A percentile compares a stretch with the other conserved stretches of the same genome.
Conservation (phyloP, 1,140 invertebrate genomes). For the Lepeophtheirus salmonis region DNA sequence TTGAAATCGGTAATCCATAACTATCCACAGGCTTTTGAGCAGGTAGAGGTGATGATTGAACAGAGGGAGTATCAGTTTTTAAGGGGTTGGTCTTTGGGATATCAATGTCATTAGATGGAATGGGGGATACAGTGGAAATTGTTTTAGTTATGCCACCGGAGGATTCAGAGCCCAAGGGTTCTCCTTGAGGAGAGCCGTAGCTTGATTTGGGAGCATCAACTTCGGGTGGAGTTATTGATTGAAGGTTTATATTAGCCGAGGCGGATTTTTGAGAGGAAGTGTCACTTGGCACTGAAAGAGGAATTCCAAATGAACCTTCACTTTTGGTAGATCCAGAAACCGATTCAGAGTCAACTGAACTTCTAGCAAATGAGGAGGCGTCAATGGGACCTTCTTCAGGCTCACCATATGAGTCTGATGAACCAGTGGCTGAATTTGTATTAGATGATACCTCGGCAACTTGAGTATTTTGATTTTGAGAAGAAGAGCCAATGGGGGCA, state of each 20-base stretch:
- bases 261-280: neutral
- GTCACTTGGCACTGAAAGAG: too few species aligned
- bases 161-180: neutral
- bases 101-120: neutral
- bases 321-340: too few species aligned
- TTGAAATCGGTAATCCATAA: neutral
- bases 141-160: neutral
- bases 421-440: neutral
- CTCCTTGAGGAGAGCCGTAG: neutral
- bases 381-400: neutral
- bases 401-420: neutral
- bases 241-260: too few species aligned
- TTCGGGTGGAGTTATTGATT: neutral
- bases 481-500: too few species aligned
- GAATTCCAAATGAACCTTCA: too few species aligned
- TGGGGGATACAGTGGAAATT: too few species aligned
- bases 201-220: neutral
- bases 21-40: neutral
- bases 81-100: neutral
- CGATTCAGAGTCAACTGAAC: neutral
- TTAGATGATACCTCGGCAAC: too few species aligned
- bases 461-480: too few species aligned
- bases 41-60: too few species aligned
- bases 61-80: too few species aligned
- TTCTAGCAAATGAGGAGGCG: neutral